phyloP scores from a whole-genome alignment of 2,888 invertebrate genomes.

The Diadegma fenestrale region DNA sequence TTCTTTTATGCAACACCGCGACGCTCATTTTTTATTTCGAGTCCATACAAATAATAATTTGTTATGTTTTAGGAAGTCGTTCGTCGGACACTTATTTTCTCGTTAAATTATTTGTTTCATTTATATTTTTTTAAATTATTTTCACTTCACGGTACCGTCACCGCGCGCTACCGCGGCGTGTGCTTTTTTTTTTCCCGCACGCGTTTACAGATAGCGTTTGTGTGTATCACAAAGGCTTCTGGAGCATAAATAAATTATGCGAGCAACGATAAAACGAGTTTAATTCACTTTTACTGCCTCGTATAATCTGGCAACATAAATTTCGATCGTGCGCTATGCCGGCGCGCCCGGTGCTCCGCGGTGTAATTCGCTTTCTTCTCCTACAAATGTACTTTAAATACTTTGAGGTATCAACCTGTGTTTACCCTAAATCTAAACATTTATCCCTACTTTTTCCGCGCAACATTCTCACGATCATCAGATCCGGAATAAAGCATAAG shows the following conservation, averaged over 20 bases:
- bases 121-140: conserved; percentile 42
- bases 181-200: conserved; percentile 58
- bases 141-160: conserved; percentile 46
- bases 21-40: not conserved
- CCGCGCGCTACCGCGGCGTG: conserved; percentile 64
- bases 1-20: not conserved
- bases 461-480: conserved; percentile 24
- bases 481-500: conserved; percentile 16
- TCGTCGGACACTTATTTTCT: conserved; percentile 38
- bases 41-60: not conserved
- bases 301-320: conserved; percentile 80
- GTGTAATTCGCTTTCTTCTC: conserved; percentile 47
- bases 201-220: conserved; percentile 27
- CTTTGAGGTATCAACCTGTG: conserved; percentile 20
- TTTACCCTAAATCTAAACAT: conserved; percentile 39
- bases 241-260: conserved; percentile 78
- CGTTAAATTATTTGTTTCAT: not conserved
- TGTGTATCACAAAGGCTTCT: conserved; percentile 50
- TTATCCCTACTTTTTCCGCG: conserved; percentile 14
- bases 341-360: conserved; percentile 31
- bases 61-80: conserved; percentile 11
- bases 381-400: conserved; percentile 32
- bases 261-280: conserved; percentile 78
- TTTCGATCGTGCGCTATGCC: conserved; percentile 72
- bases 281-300: conserved; percentile 82